Percentiles rank a stretch among this genome's conserved stretches.
phyloP scores from a whole-genome alignment of 2,113 vertebrate species.

The Urocolius indicus region DNA sequence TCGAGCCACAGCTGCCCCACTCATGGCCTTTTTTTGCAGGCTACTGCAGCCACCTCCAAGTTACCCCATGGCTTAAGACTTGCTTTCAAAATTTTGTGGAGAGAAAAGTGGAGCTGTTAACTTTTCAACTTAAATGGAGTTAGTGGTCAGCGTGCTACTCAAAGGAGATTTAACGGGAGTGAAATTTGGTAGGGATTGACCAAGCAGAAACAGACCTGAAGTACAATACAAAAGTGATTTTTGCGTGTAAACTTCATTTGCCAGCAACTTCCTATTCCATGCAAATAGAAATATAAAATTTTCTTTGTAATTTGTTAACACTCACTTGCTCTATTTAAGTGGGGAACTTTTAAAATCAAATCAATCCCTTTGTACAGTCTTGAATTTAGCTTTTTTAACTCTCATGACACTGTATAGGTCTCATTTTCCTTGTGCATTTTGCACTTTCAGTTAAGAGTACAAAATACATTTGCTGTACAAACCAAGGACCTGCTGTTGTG shows the following conservation, averaged over 20 bases:
- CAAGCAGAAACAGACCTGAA: background rate
- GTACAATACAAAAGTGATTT: background rate
- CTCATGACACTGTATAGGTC: accelerated
- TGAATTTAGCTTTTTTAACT: background rate
- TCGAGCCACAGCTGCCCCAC: background rate
- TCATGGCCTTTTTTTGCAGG: background rate
- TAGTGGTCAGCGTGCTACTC: background rate
- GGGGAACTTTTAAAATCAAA: background rate
- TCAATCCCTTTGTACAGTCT: background rate
- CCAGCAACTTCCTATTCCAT: background rate
- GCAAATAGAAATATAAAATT: background rate
- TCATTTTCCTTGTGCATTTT: background rate
- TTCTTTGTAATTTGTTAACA: background rate
- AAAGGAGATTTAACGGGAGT: background rate
- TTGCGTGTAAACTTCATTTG: background rate
- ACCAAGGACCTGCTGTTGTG: background rate
- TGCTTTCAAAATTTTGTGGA: background rate
- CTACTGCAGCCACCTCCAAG: accelerated
- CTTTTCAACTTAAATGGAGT: background rate
- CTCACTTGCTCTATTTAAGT: background rate
- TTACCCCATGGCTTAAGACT: background rate
- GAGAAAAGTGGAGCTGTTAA: background rate
- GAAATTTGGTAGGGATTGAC: background rate
- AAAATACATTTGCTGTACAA: background rate
- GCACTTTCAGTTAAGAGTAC: background rate